Base-by-base conservation (phyloP, 2,113 vertebrate species). In the Trinectes maculatus region DNA sequence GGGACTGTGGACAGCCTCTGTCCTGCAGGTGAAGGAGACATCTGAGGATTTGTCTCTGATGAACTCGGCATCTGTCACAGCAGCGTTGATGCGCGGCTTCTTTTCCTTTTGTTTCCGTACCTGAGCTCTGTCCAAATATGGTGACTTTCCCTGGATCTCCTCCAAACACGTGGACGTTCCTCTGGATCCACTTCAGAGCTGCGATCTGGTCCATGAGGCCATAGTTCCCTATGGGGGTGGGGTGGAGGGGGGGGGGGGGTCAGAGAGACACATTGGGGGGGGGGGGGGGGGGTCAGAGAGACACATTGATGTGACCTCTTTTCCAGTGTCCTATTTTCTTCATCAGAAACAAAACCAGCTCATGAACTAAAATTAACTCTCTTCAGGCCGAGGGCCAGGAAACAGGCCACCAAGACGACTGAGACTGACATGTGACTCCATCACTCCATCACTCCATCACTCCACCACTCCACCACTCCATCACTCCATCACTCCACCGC, bases 131-230 rank as follows among this genome's bases (percentile, higher is more conserved):
- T 33, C 94, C 94, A 54, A 93, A 84, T 70, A 94, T 90, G 42
- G 92, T 94, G 61, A 95, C 91, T 68, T 73, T 88, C 22, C 36
- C 79, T 5, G 92, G 90, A 61, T 94, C 92, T 11, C 94, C 94
- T 72, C 93, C 93, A 46, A 95, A 95, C n/a, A 64, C 37, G 4
- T 62, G 80, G 72, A 94, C 93, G 76, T 94, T 94, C 60, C 40
- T 87, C 83, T 93, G 90, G 53, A 95, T 87, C 93, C 94, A 95
- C 37, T 84, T 80, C 69, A 94, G 85, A 4, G 91, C 93, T 19
- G 89, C 80, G 6, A 94, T 89, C 86, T 95, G 94, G 82, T 94
- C 94, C 91, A 94, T 83, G 86, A 93, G 92, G 31, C 94, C 93
- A 11, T 93, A 94, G 80, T 95, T 95, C 29, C 94, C 94, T 93